phyloP scores from a whole-genome alignment of 53 echinoderm and acorn worm species.

The Apostichopus leukothele region DNA sequence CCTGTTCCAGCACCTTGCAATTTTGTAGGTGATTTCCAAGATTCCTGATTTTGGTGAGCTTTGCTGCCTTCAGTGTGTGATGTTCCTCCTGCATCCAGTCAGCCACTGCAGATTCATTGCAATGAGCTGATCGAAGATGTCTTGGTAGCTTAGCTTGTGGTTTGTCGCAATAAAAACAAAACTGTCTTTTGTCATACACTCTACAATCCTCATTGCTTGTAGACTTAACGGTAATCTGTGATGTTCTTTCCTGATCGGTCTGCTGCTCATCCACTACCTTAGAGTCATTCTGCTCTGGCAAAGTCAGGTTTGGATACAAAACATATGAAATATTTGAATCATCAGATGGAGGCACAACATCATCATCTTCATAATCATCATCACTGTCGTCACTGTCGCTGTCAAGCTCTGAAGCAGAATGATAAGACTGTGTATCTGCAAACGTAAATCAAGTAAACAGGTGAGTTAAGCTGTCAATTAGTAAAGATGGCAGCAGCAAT shows the following conservation, averaged over 20 bases:
- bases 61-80: constrained; percentile 21
- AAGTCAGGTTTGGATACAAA: background rate
- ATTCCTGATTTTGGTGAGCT: constrained; percentile 65
- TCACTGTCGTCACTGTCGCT: too few species aligned
- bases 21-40: constrained; percentile 70
- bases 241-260: background rate
- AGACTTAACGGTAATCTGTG: background rate
- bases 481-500: too few species aligned
- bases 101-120: constrained; percentile 56
- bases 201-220: constrained; percentile 34
- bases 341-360: constrained; percentile 17
- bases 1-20: constrained; percentile 61
- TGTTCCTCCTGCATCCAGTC: constrained; percentile 53
- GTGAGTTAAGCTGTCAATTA: too few species aligned
- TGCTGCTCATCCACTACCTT: background rate
- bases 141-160: constrained; percentile 63
- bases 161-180: constrained; percentile 67
- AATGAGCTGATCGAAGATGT: constrained; percentile 58
- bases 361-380: background rate
- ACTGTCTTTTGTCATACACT: constrained; percentile 65
- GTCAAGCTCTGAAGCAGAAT: too few species aligned
- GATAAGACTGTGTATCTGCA: too few species aligned
- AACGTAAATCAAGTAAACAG: too few species aligned
- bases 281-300: background rate
- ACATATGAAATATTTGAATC: constrained; percentile 8